Evolutionary conservation across 2,113 vertebrate genomes (phyloP), one percentile per base, ranked within the genome.

Genomic region (Dicentrarchus labrax): DNA sequence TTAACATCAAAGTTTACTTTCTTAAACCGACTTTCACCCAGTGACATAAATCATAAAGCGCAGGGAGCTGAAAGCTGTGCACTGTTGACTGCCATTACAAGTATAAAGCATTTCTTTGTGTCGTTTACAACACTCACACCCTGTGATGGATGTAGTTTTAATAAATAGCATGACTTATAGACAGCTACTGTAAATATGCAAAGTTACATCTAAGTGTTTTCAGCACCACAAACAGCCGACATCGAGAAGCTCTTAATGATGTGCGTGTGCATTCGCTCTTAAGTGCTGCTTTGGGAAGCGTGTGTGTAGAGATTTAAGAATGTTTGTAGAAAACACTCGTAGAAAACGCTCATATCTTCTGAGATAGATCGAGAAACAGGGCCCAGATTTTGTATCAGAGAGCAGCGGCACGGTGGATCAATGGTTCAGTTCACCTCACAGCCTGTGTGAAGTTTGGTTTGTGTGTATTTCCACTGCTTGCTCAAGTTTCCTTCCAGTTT

Each of bases 351-450:
- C 7, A 47, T 15, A 45, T 3, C 41, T 16, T 8, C n/a, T 13
- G 4, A 54, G 36, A 54, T 12, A 3, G 60, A 43, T 24, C 8
- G 10, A 8, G 51, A 72, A 43, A 24, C 12, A 8, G 51, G 11
- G 24, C 7, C 9, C 19, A n/a, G 43, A 30, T n/a, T 70, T 57
- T 30, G 66, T 76, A 48, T 59, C 36, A 50, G 45, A 61, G 50
- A 2, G 0, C 2, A 6, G 59, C n/a, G 7, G 21, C 24, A 56
- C 48, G 15, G 16, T 30, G 45, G 39, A 65, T 66, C 51, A 70
- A 68, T 22, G 68, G n/a, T 50, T 80, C 43, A 47, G 47, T 65
- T 86, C 77, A 71, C 66, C 75, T 68, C 77, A 47, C 83, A 78
- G 73, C 57, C 22, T 64, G 59, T 78, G 19, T 81, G 8, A 51